Evolutionary conservation across 2,888 invertebrate species (phyloP), one percentile per base, ranked within the genome.

Genomic region (Caenorhabditis sp.): DNA sequence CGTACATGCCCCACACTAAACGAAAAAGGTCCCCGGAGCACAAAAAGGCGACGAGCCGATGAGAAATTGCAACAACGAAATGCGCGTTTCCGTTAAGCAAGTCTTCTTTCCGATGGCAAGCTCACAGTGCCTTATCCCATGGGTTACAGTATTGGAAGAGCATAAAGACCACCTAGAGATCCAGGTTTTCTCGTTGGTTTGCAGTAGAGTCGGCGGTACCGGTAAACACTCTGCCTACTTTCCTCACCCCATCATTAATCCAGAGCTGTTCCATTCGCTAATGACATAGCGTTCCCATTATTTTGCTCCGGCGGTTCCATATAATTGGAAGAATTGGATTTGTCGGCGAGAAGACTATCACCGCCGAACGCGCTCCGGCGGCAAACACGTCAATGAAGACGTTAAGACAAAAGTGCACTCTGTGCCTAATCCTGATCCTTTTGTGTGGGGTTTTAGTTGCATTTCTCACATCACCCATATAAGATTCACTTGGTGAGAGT

Each of bases 11-110:
- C 26, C 32, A 50, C 32, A 45, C 39, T 41, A 48, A 32, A 52
- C 45, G 53, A 61, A 70, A 59, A 68, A 43, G 68, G 70, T 68
- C 68, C 68, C 68, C 68, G 52, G 59, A 68, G 66, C 66, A 58
- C 41, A 39, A 48, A 30, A 59, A 50, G 35, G 43, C 68, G 22
- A 43, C 41, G 27, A 68, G 68, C 37, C 65, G 55, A 65, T 66
- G 56, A 58, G 66, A 48, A 66, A 66, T 66, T 56, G 66, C 56
- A 66, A 55, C 65, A 65, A 52, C 52, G 32, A 35, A 32, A 13
- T 22, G 35, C 52, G n/a, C 35, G 15, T 15, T 32, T 20, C 20
- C 24, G 37, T 24, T 53, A 32, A 20, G 35, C 24, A 63, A 63
- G 35, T n/a, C n/a, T n/a, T n/a, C n/a, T n/a, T n/a, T n/a, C n/a